A percentile compares a stretch with the other conserved stretches of the same genome.
These are phyloP conservation scores for Heliothis peltigera DNA, from an alignment of 2,888 invertebrate genomes.

Conservation along the genomic window DNA sequence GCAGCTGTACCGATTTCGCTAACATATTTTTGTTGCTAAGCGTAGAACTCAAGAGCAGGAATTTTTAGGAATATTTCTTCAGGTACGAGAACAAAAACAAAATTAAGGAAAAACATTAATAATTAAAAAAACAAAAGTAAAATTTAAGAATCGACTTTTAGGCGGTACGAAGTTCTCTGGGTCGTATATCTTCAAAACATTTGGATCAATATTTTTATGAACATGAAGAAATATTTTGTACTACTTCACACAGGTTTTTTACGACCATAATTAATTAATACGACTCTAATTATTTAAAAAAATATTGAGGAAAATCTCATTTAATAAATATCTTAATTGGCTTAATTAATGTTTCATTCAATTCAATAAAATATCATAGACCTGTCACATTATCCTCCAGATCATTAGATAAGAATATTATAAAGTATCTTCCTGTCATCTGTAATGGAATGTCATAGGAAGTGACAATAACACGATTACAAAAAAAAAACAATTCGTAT, in stretches of 20 bases:
- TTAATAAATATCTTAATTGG: background rate
- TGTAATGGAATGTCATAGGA: conserved; percentile 14
- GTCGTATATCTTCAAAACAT: too few relatives aligned
- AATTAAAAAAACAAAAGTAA: too few relatives aligned
- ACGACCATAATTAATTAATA: background rate
- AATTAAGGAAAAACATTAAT: too few relatives aligned
- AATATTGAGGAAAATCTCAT: background rate
- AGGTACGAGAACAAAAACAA: too few relatives aligned
- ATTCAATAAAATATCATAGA: background rate
- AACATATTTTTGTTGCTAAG: too few relatives aligned
- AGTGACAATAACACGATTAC: conserved; percentile 9
- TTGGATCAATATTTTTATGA: too few relatives aligned
- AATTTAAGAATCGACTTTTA: too few relatives aligned
- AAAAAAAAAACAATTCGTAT: conserved; percentile 14
- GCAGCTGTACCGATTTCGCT: too few relatives aligned
- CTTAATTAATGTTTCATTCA: background rate
- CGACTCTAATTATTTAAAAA: background rate
- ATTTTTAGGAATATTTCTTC: too few relatives aligned
- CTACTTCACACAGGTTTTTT: background rate
- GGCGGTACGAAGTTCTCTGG: too few relatives aligned
- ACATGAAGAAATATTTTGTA: background rate
- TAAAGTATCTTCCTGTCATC: background rate
- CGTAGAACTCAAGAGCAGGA: too few relatives aligned
- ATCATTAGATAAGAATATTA: background rate
- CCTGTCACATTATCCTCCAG: background rate